Base-by-base conservation (phyloP, 2,797 vertebrate genomes). In the Momotus momota region DNA sequence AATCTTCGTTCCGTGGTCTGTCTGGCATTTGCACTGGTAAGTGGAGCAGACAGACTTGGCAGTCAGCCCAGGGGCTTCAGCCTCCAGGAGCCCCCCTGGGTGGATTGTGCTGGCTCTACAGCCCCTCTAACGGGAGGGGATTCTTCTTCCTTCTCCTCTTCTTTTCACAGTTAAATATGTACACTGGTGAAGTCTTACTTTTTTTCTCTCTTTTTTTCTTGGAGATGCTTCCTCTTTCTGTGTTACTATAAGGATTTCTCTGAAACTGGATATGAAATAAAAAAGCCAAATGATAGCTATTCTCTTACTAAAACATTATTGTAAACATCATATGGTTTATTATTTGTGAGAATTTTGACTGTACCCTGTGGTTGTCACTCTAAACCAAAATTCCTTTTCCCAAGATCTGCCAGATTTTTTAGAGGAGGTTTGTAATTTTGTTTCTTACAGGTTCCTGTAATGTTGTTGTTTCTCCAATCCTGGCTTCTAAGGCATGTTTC, bases 11-110 rank as follows among this genome's bases (percentile, higher is more conserved):
- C 78, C 57, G 12, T 86, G 83, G 29, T 81, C 57, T 90, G 93
- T 93, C 88, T 93, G 90, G 91, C 82, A n/a, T 86, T 96, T 86
- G 82, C 57, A 54, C 65, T 65, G 87, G 40, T 93, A 90, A 94
- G 88, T 96, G 91, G 91, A 93, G 78, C 95, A 93, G 95, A 87
- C 86, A 79, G 43, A 65, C 60, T 84, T 95, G 90, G 95, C 95
- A 75, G n/a, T 48, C 81, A 90, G 92, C 94, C 95, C 86, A 38
- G 55, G 91, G 86, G 46, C 78, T 92, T 81, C 70, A 85, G 58
- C 81, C 80, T 57, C 79, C 73, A 4, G 2, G 67, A 95, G 13
- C 27, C 15, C 38, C 81, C 35, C 17, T 0, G 5, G 29, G 40
- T 70, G 67, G 72, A 41, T 40, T 83, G 35, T 91, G 60, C 77